Conservation (phyloP, 2,113 vertebrate genomes). For the Megaceryle torquata region DNA sequence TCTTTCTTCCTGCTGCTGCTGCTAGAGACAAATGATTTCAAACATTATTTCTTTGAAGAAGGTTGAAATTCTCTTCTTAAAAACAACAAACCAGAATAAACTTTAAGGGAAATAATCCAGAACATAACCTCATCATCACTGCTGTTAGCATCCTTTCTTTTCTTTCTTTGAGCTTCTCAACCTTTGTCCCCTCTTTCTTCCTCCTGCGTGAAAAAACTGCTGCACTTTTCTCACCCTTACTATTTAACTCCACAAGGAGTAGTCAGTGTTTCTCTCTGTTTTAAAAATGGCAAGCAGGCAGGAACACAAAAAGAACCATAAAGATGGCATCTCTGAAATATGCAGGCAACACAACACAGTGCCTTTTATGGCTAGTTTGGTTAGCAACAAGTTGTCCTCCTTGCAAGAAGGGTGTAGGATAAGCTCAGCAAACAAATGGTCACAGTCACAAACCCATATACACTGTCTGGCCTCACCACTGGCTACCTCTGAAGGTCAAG, state of each 20-base stretch:
- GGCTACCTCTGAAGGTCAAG: not conserved
- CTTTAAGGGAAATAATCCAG: not conserved
- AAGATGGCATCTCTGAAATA: not conserved
- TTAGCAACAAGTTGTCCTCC: not conserved
- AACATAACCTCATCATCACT: not conserved
- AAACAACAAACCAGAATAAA: not conserved
- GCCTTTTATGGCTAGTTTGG: not conserved
- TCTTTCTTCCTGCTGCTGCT: not conserved
- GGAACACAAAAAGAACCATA: not conserved
- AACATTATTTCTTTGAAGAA: not conserved
- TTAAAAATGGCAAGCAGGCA: not conserved
- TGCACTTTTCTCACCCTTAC: not conserved
- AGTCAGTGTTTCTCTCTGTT: not conserved
- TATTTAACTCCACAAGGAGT: not conserved
- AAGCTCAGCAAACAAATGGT: not conserved
- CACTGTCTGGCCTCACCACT: not conserved
- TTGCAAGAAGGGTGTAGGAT: not conserved
- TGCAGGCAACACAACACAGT: not conserved
- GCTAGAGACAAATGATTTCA: not conserved
- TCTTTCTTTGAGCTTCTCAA: not conserved
- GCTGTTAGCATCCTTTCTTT: not conserved
- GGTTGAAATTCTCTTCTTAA: not conserved
- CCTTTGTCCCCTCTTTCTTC: not conserved
- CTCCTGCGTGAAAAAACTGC: not conserved
- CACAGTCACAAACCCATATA: not conserved